Conservation (phyloP, 2,797 vertebrate genomes). For the Pangasius sanitwongsei region DNA sequence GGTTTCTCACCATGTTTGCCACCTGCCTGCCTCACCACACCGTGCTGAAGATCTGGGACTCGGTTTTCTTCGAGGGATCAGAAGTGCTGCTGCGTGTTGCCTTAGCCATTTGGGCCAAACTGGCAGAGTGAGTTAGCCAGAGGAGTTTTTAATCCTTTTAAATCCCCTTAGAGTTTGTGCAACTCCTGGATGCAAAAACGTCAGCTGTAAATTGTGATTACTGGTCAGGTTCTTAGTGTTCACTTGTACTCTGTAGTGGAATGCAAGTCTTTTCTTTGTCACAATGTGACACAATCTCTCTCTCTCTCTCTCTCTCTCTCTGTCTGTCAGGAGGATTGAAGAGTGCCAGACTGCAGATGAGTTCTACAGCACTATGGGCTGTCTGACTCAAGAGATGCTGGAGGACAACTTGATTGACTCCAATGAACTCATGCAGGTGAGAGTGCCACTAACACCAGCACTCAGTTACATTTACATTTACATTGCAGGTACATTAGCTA, state of each 20-base stretch:
- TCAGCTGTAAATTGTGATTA: not conserved
- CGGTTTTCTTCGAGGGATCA: slow-evolving; percentile 96
- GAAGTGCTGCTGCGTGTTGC: slow-evolving; percentile 94
- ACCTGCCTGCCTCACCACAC: slow-evolving; percentile 94
- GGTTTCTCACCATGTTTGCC: slow-evolving; percentile 98
- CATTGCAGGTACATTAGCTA: not conserved
- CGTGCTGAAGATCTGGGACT: slow-evolving; percentile 99
- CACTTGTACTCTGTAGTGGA: not conserved
- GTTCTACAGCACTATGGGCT: slow-evolving; percentile 97
- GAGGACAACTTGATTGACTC: slow-evolving; percentile 89
- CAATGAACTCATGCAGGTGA: slow-evolving; percentile 95
- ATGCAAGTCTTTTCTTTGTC: not conserved
- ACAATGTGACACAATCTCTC: not conserved
- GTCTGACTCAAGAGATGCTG: slow-evolving; percentile 95
- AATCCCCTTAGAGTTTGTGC: not conserved
- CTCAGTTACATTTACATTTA: not conserved
- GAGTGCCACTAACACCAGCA: slow-evolving; percentile 8
- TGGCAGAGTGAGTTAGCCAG: slow-evolving; percentile 87
- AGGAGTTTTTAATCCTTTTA: not conserved
- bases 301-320: too few species aligned
- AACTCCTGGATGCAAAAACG: not conserved
- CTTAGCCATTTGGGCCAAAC: slow-evolving; percentile 92
- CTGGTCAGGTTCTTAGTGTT: not conserved
- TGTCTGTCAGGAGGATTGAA: slow-evolving; percentile 86
- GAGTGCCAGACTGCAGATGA: slow-evolving; percentile 94